These are phyloP conservation scores for Tipula vernalis DNA, from an alignment of 2,888 invertebrate species.

Conservation along the genomic window DNA sequence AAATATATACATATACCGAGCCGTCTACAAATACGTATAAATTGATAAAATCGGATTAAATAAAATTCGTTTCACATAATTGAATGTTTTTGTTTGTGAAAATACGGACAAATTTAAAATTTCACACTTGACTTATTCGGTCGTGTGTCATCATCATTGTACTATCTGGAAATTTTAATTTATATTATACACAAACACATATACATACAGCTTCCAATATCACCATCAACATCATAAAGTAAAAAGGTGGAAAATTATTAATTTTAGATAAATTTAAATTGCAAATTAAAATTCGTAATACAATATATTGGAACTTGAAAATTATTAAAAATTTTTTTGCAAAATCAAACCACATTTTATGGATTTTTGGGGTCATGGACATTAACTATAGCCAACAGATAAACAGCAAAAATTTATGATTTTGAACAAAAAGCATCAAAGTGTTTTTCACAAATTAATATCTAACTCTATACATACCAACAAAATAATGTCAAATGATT, in stretches of 20 bases:
- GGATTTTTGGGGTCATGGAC: neutral
- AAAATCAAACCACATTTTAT: neutral
- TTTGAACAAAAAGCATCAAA: neutral
- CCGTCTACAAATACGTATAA: neutral
- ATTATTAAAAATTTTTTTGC: neutral
- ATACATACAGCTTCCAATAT: neutral
- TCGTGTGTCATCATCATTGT: conserved; percentile 8
- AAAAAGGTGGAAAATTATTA: neutral
- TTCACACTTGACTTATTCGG: conserved; percentile 35
- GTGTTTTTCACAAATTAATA: neutral
- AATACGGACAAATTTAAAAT: conserved; percentile 37
- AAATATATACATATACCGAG: neutral
- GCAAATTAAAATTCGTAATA: neutral
- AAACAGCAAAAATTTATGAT: neutral
- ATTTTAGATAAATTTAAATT: neutral
- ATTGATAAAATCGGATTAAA: conserved; percentile 10
- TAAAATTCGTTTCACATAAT: conserved; percentile 13
- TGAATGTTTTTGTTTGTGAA: conserved; percentile 30
- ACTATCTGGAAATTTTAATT: neutral
- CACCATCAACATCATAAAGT: neutral
- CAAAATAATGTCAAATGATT: neutral
- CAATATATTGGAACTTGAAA: neutral
- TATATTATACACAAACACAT: neutral
- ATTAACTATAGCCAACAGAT: neutral
- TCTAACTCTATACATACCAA: neutral